Evolutionary conservation across 2,797 vertebrate genomes (phyloP), one percentile per base, ranked within the genome.

Genomic region (Epinephelus coioides): DNA sequence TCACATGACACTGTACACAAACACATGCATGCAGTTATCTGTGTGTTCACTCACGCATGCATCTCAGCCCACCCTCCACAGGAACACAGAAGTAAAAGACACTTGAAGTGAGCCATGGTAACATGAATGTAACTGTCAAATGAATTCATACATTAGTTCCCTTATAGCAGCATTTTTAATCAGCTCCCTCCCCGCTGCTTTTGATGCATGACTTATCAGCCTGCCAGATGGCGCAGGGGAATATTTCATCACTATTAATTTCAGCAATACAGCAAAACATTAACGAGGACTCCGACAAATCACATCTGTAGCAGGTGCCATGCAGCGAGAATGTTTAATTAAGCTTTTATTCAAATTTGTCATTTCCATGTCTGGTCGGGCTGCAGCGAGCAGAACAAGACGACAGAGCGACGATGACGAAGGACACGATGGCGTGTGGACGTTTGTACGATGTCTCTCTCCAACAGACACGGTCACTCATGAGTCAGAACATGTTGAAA

Each of bases 191-290:
- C 64, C 65, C 2, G 49, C 74, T 51, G 84, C 59, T 21, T 66
- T 19, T 73, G 72, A 88, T 83, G 73, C 57, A 53, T 21, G 66
- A 73, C 72, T 76, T 74, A 68, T 78, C 82, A 25, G 53, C 21
- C 59, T 44, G 69, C 79, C 88, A 89, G 86, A 89, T 88, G 88
- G 84, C 54, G 2, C 30, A 15, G 72, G 13, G 46, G 49, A 74
- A 82, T 80, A 68, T 78, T 83, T 84, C 70, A 81, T 65, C 72
- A 34, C 70, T 61, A 51, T 68, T 80, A 53, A 82, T 84, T 68
- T 62, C 70, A 76, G 47, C 49, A 11, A 67, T 55, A 44, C 59
- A 70, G 84, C 54, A n/a, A 34, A 51, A 67, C 64, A 76, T 71
- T 81, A 82, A 88, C 15, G 69, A 85, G 69, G 49, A 54, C 38